These are phyloP conservation scores for Lepidurus packardi DNA, from an alignment of 1,140 invertebrate genomes.

Conservation along the genomic window DNA sequence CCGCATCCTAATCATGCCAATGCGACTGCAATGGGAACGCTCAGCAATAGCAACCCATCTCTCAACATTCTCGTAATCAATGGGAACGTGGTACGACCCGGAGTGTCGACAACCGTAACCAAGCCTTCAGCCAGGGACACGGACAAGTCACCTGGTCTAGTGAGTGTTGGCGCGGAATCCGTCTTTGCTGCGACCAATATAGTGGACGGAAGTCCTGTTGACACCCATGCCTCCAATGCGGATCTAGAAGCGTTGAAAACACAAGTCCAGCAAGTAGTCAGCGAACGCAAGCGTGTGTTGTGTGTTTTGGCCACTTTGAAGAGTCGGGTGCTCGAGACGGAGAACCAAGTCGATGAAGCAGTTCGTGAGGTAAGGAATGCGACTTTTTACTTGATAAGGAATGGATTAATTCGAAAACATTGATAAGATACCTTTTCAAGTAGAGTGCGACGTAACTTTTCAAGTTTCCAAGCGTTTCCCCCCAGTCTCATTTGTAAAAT, in stretches of 20 bases:
- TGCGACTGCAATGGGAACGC: no score
- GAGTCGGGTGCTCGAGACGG: conserved; percentile 68
- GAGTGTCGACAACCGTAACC: neutral
- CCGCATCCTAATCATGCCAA: no score
- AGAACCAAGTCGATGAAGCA: conserved; percentile 74
- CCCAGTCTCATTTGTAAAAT: no score
- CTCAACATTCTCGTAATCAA: neutral
- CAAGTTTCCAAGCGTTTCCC: neutral
- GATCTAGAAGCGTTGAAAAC: neutral
- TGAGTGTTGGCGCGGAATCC: conserved; percentile 9
- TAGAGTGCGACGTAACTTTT: no score
- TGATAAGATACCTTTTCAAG: neutral
- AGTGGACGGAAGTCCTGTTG: conserved; percentile 17
- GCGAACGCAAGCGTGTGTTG: conserved; percentile 45
- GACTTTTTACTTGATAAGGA: neutral
- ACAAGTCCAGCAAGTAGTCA: conserved; percentile 41
- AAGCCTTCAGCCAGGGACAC: neutral
- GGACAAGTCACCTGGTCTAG: neutral
- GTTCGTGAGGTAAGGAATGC: conserved; percentile 60
- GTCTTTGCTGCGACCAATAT: neutral
- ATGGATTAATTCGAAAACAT: neutral
- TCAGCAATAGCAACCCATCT: conserved; percentile 38
- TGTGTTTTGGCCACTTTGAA: conserved; percentile 56
- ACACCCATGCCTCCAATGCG: neutral
- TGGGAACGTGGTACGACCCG: neutral